These are phyloP conservation scores for Pseudococcus jackbeardsleyi DNA, from an alignment of 2,888 invertebrate genomes.

Conservation along the genomic window DNA sequence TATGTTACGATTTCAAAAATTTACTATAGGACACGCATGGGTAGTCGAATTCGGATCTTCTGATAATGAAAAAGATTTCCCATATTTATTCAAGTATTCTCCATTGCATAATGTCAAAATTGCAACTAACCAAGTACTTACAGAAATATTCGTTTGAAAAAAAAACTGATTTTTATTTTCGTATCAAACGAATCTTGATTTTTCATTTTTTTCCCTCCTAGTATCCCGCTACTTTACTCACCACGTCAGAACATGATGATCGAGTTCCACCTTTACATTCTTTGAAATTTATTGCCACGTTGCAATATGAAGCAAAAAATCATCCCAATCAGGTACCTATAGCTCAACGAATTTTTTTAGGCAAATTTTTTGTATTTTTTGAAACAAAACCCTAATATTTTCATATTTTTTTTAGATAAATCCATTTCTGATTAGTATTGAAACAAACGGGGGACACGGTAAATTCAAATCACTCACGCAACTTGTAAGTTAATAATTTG, in stretches of 20 bases:
- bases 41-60: slow-evolving; percentile 80
- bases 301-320: not conserved
- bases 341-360: not conserved
- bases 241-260: slow-evolving; percentile 98
- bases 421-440: not conserved
- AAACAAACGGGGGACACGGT: not conserved
- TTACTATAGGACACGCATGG: slow-evolving; percentile 86
- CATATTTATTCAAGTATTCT: not conserved
- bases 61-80: slow-evolving; percentile 94
- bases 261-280: slow-evolving; percentile 85
- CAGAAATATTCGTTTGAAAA: too few species aligned
- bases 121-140: not conserved
- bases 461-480: not conserved
- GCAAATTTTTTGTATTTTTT: too few species aligned
- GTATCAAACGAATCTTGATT: not conserved
- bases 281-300: not conserved
- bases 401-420: not conserved
- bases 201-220: slow-evolving; percentile 70
- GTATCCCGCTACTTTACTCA: slow-evolving; percentile 91
- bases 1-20: slow-evolving; percentile 97
- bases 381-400: not conserved
- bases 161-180: not conserved
- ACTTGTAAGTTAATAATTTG: not conserved
- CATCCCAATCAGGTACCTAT: slow-evolving; percentile 8
- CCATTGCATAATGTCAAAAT: slow-evolving; percentile 6